Evolutionary conservation across 2,888 invertebrate genomes (phyloP).

Genomic region (Gastracanthus pulcherrimus): DNA sequence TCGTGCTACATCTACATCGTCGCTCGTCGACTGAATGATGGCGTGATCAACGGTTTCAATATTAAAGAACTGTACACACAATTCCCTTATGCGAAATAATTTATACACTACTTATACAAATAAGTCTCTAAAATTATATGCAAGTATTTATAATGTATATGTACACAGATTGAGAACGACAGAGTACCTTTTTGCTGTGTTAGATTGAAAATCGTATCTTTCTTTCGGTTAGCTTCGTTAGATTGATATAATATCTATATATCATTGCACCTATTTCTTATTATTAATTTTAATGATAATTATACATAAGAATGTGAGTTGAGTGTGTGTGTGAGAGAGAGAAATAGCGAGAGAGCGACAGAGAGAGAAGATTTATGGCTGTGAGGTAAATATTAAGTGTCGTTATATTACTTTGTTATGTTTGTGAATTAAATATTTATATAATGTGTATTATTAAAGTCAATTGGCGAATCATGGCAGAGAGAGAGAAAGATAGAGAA

Average conservation of each 20-base stretch:
- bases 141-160: too few relatives aligned
- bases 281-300: slow-evolving; percentile 35
- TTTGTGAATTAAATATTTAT: too few relatives aligned
- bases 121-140: too few relatives aligned
- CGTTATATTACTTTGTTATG: too few relatives aligned
- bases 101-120: not conserved
- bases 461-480: too few relatives aligned
- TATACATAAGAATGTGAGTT: not conserved
- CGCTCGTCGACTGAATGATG: not conserved
- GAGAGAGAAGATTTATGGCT: too few relatives aligned
- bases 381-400: too few relatives aligned
- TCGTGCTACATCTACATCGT: not conserved
- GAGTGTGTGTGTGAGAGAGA: slow-evolving; percentile 36
- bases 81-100: not conserved
- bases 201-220: not conserved
- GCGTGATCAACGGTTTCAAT: not conserved
- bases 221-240: slow-evolving; percentile 1
- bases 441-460: too few relatives aligned
- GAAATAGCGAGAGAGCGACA: slow-evolving; percentile 21
- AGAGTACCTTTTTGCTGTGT: slow-evolving; percentile 30
- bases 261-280: not conserved
- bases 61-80: not conserved
- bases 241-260: not conserved
- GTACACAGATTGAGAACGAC: slow-evolving; percentile 51
- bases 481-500: slow-evolving; percentile 19